Evolutionary conservation across 2,113 vertebrate genomes (phyloP), one percentile per base, ranked within the genome.

Genomic region (Pomatostomus ruficeps): DNA sequence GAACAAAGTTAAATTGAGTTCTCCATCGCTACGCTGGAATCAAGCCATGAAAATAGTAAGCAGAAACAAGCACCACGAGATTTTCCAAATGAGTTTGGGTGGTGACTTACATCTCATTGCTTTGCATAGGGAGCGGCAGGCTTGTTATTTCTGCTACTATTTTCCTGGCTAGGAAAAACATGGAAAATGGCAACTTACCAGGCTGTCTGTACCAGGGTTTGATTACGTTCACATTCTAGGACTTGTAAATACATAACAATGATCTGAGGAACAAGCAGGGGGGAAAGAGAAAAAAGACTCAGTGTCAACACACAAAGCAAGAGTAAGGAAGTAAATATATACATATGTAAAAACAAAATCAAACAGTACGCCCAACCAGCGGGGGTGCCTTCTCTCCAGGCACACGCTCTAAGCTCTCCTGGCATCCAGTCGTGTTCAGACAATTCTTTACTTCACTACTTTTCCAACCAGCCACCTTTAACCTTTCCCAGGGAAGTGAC

Each of bases 1-100:
- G 99, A 99, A 99, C 98, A 99, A 99, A 99, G 99, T 99, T 99
- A 99, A 99, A 99, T 98, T 99, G 98, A 99, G 99, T 98, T 98
- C 98, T 98, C 98, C 97, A 96, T 97, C 86, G 81, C 93, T 54
- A 89, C 8, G n/a, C 23, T 76, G 95, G 89, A 98, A 95, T 97
- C 96, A 98, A 98, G 98, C 98, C 98, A 98, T 97, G 98, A 98
- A 98, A 99, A 98, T 97, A 98, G 98, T 98, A 97, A 98, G 98
- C 98, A 98, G 98, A 98, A 98, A 98, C 98, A 98, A 98, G 97
- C 98, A 91, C 93, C 75, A 79, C 15, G 40, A 51, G 68, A 85
- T 58, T 89, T 55, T 78, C 25, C 14, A 77, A 86, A 73, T 6
- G 33, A 38, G 18, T 67, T 75, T 65, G 70, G 54, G 48, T 22